A percentile compares a stretch with the other conserved stretches of the same genome.
These are phyloP conservation scores for Nanorana parkeri DNA, from an alignment of 2,113 vertebrate genomes.

Conservation along the genomic window DNA sequence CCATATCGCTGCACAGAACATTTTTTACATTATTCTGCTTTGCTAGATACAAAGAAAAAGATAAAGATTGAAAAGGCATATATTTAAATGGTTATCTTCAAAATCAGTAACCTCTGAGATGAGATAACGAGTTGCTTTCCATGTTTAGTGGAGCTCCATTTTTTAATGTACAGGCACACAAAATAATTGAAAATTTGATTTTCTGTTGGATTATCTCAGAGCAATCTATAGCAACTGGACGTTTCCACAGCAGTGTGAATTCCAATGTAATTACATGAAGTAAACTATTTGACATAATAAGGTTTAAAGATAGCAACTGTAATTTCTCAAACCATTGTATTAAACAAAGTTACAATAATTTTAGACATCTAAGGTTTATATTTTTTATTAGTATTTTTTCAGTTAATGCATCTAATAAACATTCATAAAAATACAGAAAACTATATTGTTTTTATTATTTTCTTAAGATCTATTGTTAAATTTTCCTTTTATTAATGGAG, in stretches of 20 bases:
- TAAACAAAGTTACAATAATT: background rate
- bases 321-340: background rate
- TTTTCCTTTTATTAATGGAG: too few species aligned
- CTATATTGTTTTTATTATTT: too few species aligned
- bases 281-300: background rate
- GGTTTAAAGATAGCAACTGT: background rate
- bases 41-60: conserved; percentile 63
- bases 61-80: conserved; percentile 57
- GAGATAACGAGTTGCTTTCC: conserved; percentile 1
- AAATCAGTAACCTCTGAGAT: conserved; percentile 59
- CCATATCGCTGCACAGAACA: conserved; percentile 59
- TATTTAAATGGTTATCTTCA: conserved; percentile 60
- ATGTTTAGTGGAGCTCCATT: conserved; percentile 19
- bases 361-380: background rate
- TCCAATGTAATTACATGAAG: background rate
- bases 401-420: too few species aligned
- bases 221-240: background rate
- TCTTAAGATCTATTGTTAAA: too few species aligned
- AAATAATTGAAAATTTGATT: conserved; percentile 4
- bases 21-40: conserved; percentile 64
- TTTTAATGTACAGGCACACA: background rate
- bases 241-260: conserved; percentile 17
- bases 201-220: background rate
- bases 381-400: background rate
- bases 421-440: too few species aligned